Evolutionary conservation across 1,140 invertebrate species (phyloP).

Genomic region (Cotesia glomerata): DNA sequence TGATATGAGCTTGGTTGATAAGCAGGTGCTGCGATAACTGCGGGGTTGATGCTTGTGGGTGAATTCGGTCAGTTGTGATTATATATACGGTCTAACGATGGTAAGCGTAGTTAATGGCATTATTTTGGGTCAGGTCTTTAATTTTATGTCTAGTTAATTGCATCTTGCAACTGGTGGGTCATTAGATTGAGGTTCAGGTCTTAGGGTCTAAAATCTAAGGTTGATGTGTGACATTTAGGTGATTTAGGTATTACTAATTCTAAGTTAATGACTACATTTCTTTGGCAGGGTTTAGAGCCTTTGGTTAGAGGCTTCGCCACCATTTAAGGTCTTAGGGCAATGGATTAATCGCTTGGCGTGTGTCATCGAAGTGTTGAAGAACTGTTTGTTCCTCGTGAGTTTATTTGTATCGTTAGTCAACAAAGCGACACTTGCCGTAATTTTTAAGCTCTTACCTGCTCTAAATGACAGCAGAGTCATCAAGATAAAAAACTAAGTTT

Average conservation of each 20-base stretch:
- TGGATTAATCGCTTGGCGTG: constrained; percentile 14
- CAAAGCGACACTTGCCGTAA: not conserved
- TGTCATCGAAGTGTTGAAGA: constrained; percentile 26
- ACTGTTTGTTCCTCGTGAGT: not conserved
- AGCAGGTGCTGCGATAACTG: not conserved
- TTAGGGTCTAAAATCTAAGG: not conserved
- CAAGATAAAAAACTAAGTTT: not conserved
- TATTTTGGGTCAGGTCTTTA: too few species aligned
- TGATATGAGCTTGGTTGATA: not conserved
- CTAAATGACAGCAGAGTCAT: not conserved
- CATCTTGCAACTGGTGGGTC: too few species aligned
- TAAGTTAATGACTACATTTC: too few species aligned
- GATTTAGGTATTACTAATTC: not conserved
- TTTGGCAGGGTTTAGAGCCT: not conserved
- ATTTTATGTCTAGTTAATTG: too few species aligned
- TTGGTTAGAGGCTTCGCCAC: not conserved
- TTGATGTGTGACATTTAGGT: not conserved
- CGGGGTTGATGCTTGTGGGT: not conserved
- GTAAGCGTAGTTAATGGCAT: too few species aligned
- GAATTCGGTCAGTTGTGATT: not conserved
- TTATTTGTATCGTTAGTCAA: not conserved
- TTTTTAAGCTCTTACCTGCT: constrained; percentile 9
- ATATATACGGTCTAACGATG: not conserved
- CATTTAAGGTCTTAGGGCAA: not conserved
- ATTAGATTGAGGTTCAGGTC: not conserved